Conservation (phyloP, 2,113 vertebrate genomes). For the Hucho hucho region DNA sequence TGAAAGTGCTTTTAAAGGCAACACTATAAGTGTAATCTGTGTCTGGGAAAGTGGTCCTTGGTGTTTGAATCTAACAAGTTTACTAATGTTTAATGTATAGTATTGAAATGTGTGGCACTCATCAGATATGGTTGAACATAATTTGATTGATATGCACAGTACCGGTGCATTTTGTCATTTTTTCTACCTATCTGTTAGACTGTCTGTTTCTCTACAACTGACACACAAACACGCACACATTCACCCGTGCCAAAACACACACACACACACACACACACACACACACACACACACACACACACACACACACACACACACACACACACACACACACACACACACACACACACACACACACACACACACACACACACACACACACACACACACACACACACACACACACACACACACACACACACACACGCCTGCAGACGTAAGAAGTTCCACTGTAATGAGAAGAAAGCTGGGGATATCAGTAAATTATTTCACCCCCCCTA, state of each 20-base stretch:
- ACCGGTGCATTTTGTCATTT: background rate
- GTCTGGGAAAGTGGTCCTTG: too few relatives aligned
- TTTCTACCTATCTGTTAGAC: background rate
- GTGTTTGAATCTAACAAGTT: background rate
- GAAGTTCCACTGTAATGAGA: background rate
- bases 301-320: conserved; percentile 1
- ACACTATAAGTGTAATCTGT: too few relatives aligned
- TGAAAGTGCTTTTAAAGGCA: too few relatives aligned
- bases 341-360: background rate
- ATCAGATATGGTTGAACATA: too few relatives aligned
- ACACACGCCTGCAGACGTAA: background rate
- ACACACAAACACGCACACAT: background rate
- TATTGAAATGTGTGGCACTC: background rate
- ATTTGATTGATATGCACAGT: too few relatives aligned
- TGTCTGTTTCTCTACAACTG: background rate
- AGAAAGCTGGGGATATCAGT: background rate
- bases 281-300: background rate
- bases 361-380: background rate
- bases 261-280: background rate
- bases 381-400: too few relatives aligned
- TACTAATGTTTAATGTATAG: background rate
- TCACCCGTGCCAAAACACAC: background rate
- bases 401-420: conserved; percentile 6
- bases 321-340: background rate
- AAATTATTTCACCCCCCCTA: background rate